phyloP scores from a whole-genome alignment of 2,888 invertebrate genomes.

The Eledone cirrhosa region DNA sequence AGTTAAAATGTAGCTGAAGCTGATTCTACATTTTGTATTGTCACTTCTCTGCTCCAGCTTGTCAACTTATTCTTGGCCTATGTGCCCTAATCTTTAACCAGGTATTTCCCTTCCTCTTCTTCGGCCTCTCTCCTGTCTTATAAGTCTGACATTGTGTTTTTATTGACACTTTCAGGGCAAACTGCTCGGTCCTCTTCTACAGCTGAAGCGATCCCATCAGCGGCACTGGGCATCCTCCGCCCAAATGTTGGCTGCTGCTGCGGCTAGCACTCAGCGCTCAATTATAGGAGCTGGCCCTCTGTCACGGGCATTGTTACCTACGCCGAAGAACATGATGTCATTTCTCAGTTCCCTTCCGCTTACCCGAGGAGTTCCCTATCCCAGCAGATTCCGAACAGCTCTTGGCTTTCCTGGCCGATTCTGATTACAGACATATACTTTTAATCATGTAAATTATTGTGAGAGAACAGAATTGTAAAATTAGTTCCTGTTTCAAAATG shows the following conservation, averaged over 20 bases:
- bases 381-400: conserved; percentile 14
- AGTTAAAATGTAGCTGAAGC: no score
- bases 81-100: no score
- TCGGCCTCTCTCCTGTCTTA: conserved; percentile 20
- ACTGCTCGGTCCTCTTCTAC: conserved; percentile 22
- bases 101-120: no score
- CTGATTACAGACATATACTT: not conserved
- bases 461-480: no score
- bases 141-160: conserved; percentile 20
- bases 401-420: conserved; percentile 4
- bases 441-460: no score
- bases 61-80: not conserved
- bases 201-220: conserved; percentile 21
- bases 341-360: conserved; percentile 19
- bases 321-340: conserved; percentile 16
- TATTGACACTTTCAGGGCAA: conserved; percentile 26
- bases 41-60: not conserved
- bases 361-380: conserved; percentile 27
- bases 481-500: no score
- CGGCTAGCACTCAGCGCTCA: conserved; percentile 7
- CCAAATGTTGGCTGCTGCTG: conserved; percentile 19
- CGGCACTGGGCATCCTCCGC: conserved; percentile 16
- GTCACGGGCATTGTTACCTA: conserved; percentile 10
- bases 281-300: conserved; percentile 6
- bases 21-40: not conserved